Conservation (phyloP, 1,140 invertebrate species). For the Cyclina sinensis region DNA sequence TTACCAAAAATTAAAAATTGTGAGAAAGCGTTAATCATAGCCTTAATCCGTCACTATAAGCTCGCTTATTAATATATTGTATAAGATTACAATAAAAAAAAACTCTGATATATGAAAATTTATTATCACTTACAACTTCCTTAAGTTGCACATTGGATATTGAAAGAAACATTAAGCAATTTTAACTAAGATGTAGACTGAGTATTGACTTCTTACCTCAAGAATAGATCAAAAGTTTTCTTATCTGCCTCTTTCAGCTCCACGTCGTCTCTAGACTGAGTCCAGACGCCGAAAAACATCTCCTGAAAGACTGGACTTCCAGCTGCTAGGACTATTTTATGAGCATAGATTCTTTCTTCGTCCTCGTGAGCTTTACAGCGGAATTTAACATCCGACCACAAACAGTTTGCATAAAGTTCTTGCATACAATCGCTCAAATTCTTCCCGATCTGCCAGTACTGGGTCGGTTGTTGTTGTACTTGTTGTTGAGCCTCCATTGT, state of each 20-base stretch:
- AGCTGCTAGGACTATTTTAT: constrained; percentile 23
- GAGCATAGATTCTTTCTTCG: neutral
- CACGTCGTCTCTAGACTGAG: neutral
- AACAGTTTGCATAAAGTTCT: neutral
- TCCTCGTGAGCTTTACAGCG: neutral
- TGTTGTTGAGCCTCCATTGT: no score
- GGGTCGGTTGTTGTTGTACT: no score
- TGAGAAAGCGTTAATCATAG: no score
- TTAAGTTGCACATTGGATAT: no score
- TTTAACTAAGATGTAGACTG: no score
- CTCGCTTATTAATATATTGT: no score
- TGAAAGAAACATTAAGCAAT: no score
- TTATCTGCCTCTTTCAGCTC: neutral
- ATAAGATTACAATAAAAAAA: no score
- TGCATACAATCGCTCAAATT: neutral
- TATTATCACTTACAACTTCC: no score
- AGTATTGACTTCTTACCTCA: neutral
- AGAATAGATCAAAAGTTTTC: neutral
- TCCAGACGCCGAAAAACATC: constrained; percentile 19
- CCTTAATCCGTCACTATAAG: no score
- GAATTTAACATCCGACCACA: constrained; percentile 29
- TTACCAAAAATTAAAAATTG: no score
- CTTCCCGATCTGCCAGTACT: neutral
- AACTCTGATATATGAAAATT: no score
- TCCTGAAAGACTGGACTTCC: constrained; percentile 47